phyloP scores from a whole-genome alignment of 2,888 invertebrate genomes.

The Andrena minutula region DNA sequence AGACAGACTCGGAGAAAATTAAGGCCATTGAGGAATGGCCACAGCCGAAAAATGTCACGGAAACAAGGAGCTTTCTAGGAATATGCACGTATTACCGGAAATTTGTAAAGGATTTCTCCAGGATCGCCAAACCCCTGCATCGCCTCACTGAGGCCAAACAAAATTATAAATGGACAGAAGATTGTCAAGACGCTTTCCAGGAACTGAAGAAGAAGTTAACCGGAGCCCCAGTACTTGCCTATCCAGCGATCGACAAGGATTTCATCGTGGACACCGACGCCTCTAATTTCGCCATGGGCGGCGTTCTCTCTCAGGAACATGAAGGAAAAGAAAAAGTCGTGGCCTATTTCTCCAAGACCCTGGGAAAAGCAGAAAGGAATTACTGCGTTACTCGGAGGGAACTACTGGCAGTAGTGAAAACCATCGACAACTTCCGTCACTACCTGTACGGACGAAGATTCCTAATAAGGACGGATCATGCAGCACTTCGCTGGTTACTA shows the following conservation, averaged over 20 bases:
- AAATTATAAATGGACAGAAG: neutral
- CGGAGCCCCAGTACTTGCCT: neutral
- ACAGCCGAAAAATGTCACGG: neutral
- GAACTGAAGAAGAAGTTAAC: neutral
- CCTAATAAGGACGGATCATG: neutral
- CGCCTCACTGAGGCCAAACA: neutral
- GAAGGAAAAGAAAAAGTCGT: neutral
- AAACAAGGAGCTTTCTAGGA: neutral
- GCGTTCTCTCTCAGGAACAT: neutral
- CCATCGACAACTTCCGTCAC: neutral
- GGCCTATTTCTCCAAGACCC: conserved; percentile 6
- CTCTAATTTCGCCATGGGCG: no score
- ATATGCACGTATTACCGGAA: neutral
- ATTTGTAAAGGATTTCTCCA: conserved; percentile 1
- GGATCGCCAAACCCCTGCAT: neutral
- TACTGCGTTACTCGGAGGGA: conserved; percentile 3
- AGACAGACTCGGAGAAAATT: neutral
- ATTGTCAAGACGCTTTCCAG: no score
- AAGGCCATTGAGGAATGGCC: neutral
- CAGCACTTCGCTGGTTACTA: neutral
- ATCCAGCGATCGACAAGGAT: neutral
- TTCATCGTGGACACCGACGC: neutral
- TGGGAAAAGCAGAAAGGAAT: neutral
- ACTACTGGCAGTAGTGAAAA: neutral
- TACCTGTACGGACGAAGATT: neutral